Base-by-base conservation (phyloP, 2,113 vertebrate genomes). In the Nycticorax nycticorax region DNA sequence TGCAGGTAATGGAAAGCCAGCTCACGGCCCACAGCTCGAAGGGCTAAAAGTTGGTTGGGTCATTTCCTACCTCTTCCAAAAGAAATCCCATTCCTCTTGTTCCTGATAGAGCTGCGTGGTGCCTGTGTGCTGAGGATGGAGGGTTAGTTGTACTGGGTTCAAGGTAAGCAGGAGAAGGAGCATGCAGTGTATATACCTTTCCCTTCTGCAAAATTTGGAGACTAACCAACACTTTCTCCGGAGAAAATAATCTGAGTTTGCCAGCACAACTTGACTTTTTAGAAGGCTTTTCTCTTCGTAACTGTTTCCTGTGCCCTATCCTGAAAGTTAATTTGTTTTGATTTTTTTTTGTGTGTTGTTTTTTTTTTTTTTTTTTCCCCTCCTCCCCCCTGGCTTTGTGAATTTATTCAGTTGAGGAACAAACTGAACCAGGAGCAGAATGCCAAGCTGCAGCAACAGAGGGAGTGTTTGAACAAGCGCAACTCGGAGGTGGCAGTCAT, bases 371-470 rank as follows among this genome's bases (percentile, higher is more conserved):
- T 41, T 41, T 41, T 6, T 41, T 14, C 41, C 55, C 19, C 69
- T 62, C 81, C 52, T 22, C 28, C 32, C 5, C 20, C 37, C 45
- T 32, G 10, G 50, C 73, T 84, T 67, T 66, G 81, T 89, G 93
- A 48, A 96, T 97, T 79, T 97, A 92, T 98, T 98, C 97, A 99
- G 99, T 76, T 99, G 97, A 99, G 99, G 97, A 99, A 99, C 97
- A 99, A 99, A 95, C 98, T 99, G 97, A 99, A 99, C 97, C 99
- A 99, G 93, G 99, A 99, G 94, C 99, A 99, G 98, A 99, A 98
- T 97, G 98, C 98, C 75, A 99, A 99, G 97, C 98, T 99, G 97
- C 99, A 99, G 93, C 99, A 99, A 85, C 99, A 99, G 98, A 98
- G 99, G 73, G 99, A 99, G 94, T 99, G 98, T 96, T 98, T 99